These are phyloP conservation scores for Cyprinella venusta DNA, from an alignment of 2,797 vertebrate species.

Conservation along the genomic window DNA sequence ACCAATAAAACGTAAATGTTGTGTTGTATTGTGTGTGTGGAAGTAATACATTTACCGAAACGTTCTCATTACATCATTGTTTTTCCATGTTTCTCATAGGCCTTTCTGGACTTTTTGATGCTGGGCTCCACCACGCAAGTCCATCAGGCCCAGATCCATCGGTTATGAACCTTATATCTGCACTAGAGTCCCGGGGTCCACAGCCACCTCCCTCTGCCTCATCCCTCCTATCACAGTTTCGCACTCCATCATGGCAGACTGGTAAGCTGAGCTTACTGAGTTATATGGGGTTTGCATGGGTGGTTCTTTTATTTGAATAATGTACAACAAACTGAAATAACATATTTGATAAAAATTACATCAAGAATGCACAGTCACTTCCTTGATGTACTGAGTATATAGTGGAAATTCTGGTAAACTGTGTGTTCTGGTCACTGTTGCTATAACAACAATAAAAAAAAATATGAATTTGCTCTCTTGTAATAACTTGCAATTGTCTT, in stretches of 20 bases:
- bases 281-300: constrained; percentile 19
- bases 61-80: not conserved
- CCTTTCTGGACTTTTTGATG: constrained; percentile 92
- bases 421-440: no score
- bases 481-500: not conserved
- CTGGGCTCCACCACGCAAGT: constrained; percentile 91
- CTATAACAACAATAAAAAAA: constrained; percentile 37
- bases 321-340: not conserved
- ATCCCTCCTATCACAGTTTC: constrained; percentile 94
- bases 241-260: constrained; percentile 95
- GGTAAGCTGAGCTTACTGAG: constrained; percentile 74
- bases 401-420: constrained; percentile 2
- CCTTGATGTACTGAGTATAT: not conserved
- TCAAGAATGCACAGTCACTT: not conserved
- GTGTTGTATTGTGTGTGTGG: not conserved
- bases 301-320: not conserved
- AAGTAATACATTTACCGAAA: not conserved
- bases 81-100: constrained; percentile 69
- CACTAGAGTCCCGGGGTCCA: constrained; percentile 91
- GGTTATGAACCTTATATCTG: constrained; percentile 97
- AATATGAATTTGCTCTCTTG: constrained; percentile 23
- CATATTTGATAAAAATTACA: not conserved
- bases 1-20: not conserved
- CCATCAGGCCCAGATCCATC: constrained; percentile 92
- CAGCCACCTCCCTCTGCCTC: constrained; percentile 94